These are phyloP conservation scores for Parnassius mnemosyne DNA, from an alignment of 2,888 invertebrate species.

Conservation along the genomic window DNA sequence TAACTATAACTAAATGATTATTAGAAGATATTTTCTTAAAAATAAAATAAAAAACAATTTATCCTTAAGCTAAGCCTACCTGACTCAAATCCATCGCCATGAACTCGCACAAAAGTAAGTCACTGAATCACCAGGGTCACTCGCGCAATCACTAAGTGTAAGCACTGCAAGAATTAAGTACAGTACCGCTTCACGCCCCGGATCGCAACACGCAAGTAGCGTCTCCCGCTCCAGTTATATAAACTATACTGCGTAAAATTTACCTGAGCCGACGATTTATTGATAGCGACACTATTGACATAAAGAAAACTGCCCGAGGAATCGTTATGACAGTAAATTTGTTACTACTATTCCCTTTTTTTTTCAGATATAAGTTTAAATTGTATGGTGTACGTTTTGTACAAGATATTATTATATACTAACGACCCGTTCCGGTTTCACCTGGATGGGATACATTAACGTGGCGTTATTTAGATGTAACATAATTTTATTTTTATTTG, in stretches of 20 bases:
- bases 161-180: not conserved
- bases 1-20: too few relatives aligned
- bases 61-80: conserved; percentile 36
- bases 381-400: too few relatives aligned
- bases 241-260: not conserved
- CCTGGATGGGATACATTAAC: too few relatives aligned
- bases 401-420: too few relatives aligned
- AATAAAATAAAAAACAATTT: too few relatives aligned
- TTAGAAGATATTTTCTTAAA: too few relatives aligned
- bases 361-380: too few relatives aligned
- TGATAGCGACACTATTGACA: conserved; percentile 11
- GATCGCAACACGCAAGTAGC: conserved; percentile 9
- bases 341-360: not conserved
- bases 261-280: not conserved
- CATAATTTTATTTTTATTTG: too few relatives aligned
- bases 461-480: too few relatives aligned
- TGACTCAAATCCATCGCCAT: conserved; percentile 54
- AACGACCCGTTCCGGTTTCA: too few relatives aligned
- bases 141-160: not conserved
- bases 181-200: not conserved
- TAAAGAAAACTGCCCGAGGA: not conserved
- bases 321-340: not conserved
- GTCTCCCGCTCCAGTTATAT: conserved; percentile 9
- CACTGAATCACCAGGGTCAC: conserved; percentile 5
- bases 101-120: not conserved